phyloP scores from a whole-genome alignment of 2,113 vertebrate genomes.

The Nibea albiflora region DNA sequence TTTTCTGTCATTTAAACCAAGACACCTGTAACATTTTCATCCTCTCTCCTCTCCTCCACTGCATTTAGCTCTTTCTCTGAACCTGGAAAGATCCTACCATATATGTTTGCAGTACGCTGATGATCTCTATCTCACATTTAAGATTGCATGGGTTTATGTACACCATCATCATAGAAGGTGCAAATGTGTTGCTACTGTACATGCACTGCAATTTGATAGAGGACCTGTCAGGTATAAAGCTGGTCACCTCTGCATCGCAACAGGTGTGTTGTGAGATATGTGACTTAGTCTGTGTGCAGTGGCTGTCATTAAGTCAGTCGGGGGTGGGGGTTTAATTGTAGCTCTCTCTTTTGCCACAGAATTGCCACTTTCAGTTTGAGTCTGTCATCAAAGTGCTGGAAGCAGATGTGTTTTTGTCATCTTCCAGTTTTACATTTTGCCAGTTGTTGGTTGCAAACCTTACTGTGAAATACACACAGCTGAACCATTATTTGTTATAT shows the following conservation, averaged over 20 bases:
- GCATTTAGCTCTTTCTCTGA: neutral
- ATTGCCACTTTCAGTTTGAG: constrained; percentile 49
- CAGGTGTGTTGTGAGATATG: constrained; percentile 66
- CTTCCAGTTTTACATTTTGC: neutral
- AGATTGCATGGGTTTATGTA: neutral
- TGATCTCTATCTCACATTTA: neutral
- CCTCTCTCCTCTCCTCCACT: neutral
- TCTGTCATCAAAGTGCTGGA: constrained; percentile 20
- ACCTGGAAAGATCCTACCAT: neutral
- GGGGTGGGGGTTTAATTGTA: constrained; percentile 77
- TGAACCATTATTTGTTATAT: too few species aligned
- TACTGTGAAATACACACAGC: neutral
- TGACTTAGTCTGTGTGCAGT: constrained; percentile 30
- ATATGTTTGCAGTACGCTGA: neutral
- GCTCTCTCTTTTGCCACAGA: constrained; percentile 59
- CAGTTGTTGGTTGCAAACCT: neutral
- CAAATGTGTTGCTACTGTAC: neutral
- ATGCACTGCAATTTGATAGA: neutral
- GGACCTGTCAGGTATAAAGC: constrained; percentile 12
- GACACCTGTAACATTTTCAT: constrained; percentile 36
- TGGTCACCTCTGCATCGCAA: constrained; percentile 39
- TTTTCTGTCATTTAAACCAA: constrained; percentile 41
- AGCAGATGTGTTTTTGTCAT: constrained; percentile 24
- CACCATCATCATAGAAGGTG: neutral
- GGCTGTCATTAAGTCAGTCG: constrained; percentile 60